Evolutionary conservation across 2,888 invertebrate species (phyloP).

Genomic region (Malacosoma neustria): DNA sequence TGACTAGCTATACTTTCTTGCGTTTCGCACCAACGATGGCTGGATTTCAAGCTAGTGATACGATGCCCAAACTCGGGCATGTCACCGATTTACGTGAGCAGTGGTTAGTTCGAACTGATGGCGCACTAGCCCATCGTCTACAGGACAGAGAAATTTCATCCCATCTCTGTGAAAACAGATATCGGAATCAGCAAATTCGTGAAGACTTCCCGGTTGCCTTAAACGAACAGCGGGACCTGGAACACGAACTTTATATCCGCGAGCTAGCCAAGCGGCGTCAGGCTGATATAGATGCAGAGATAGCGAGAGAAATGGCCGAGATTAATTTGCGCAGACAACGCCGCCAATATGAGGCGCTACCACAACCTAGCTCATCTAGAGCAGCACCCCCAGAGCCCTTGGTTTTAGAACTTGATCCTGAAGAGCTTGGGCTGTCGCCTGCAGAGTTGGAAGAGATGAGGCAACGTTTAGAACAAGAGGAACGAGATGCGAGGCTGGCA

Average conservation of each 20-base stretch:
- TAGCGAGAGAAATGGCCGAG: constrained; percentile 63
- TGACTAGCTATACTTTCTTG: constrained; percentile 23
- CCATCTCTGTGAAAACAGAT: constrained; percentile 62
- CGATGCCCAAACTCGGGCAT: constrained; percentile 65
- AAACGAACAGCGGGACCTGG: constrained; percentile 54
- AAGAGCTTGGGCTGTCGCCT: constrained; percentile 54
- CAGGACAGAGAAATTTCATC: constrained; percentile 68
- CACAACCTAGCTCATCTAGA: constrained; percentile 50
- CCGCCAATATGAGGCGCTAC: constrained; percentile 39
- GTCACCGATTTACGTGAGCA: constrained; percentile 65
- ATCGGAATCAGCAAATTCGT: constrained; percentile 63
- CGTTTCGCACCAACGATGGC: constrained; percentile 41
- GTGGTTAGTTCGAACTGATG: constrained; percentile 65
- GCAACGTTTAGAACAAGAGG: constrained; percentile 56
- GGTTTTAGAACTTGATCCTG: constrained; percentile 36
- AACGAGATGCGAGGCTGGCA: constrained; percentile 54
- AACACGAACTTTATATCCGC: constrained; percentile 47
- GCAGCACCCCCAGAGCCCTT: constrained; percentile 25
- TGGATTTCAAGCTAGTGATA: constrained; percentile 53
- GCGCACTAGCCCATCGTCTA: constrained; percentile 60
- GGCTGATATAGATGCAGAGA: constrained; percentile 64
- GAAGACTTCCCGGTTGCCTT: constrained; percentile 67
- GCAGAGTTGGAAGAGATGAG: constrained; percentile 55
- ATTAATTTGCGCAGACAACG: constrained; percentile 58
- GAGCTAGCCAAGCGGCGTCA: constrained; percentile 53